Evolutionary conservation across 2,113 vertebrate species (phyloP), one percentile per base, ranked within the genome.

Genomic region (Tragelaphus buxtoni): DNA sequence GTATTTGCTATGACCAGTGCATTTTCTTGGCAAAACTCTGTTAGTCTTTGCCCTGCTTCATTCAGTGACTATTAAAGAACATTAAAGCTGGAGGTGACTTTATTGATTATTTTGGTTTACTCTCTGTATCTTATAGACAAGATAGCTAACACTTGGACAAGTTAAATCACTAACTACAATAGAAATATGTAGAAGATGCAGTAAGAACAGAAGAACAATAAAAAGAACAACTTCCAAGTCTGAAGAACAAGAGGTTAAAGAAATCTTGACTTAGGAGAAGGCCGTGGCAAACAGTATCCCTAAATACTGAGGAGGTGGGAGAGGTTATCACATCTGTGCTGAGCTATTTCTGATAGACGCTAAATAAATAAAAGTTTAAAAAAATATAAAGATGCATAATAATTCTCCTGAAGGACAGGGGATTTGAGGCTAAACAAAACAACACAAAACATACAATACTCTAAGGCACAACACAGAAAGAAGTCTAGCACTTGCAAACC

Each of bases 11-110:
- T n/a, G n/a, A n/a, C n/a, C n/a, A n/a, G n/a, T n/a, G n/a, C n/a
- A n/a, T n/a, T n/a, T n/a, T n/a, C n/a, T n/a, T n/a, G n/a, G n/a
- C n/a, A n/a, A n/a, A n/a, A n/a, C n/a, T n/a, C n/a, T n/a, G 42
- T 42, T 42, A 42, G 42, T 42, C 42, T 42, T 42, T 42, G 42
- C 42, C 42, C 42, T 42, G 42, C 42, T 42, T 42, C 42, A 42
- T 42, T 42, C 42, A 39, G 28, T 0, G 65, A n/a, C 32, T 56
- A 35, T 53, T 47, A 91, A 77, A 61, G 39, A 86, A 45, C 61
- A 89, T 42, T 94, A 88, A 91, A 88, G 4, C 10, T 81, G 45
- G 58, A 81, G 91, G 91, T 95, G 69, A 95, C 85, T 90, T 97
- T 85, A 91, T 35, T 94, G 60, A 92, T 94, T 35, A 90, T 91